These are phyloP conservation scores for Epinephelus awoara DNA, from an alignment of 2,797 vertebrate species.

Conservation along the genomic window DNA sequence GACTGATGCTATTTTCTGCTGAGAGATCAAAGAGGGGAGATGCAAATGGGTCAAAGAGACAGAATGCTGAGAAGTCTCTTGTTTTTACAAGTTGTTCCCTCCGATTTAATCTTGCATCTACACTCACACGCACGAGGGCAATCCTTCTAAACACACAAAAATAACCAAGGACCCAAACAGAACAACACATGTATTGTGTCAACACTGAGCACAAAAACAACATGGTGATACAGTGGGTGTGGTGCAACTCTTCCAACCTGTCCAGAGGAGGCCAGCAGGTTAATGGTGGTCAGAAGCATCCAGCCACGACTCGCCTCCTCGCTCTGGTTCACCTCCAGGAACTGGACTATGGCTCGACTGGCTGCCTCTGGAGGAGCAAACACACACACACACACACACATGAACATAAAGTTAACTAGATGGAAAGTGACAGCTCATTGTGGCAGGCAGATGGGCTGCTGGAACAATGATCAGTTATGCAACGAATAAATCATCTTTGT, in stretches of 20 bases:
- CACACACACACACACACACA: conserved; percentile 7
- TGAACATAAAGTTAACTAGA: conserved; percentile 16
- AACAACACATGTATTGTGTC: neutral
- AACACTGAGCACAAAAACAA: neutral
- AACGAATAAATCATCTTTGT: conserved; percentile 31
- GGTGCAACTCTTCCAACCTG: conserved; percentile 87
- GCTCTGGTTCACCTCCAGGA: conserved; percentile 98
- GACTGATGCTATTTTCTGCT: conserved; percentile 44
- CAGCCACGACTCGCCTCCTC: conserved; percentile 98
- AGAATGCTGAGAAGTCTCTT: neutral
- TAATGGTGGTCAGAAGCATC: conserved; percentile 99
- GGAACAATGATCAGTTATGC: conserved; percentile 41
- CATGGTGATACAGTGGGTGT: neutral
- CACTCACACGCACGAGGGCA: neutral
- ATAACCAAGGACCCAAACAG: neutral
- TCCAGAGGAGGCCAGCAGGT: conserved; percentile 97
- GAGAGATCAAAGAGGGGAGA: conserved; percentile 45
- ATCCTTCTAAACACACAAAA: neutral
- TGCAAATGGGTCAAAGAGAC: conserved; percentile 44
- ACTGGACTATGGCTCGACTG: conserved; percentile 98
- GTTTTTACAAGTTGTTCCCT: neutral
- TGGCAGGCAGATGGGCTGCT: conserved; percentile 21
- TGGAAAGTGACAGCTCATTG: conserved; percentile 39
- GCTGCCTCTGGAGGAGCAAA: conserved; percentile 90
- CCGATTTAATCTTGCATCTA: neutral